These are phyloP conservation scores for Phyllostomus discolor DNA, from an alignment of 2,113 vertebrate genomes.

Conservation along the genomic window DNA sequence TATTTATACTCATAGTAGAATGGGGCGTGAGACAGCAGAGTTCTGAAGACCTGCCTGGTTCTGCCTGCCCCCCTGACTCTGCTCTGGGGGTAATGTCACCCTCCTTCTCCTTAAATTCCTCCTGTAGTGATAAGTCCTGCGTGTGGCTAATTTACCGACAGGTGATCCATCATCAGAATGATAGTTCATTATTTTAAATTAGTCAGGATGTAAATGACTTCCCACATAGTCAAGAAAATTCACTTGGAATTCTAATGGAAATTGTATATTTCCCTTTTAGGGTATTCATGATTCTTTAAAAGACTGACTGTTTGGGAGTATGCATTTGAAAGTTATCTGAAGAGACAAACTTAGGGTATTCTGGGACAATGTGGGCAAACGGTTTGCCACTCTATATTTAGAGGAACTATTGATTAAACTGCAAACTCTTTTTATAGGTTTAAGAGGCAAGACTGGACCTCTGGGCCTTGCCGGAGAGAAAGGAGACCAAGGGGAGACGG, in stretches of 20 bases:
- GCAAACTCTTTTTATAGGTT: conserved; percentile 84
- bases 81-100: neutral
- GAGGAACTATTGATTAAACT: conserved; percentile 46
- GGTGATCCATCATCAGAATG: neutral
- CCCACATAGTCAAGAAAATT: neutral
- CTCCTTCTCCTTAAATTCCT: neutral
- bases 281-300: neutral
- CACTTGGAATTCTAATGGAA: neutral
- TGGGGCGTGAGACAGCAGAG: neutral
- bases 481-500: conserved; percentile 90
- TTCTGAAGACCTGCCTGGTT: neutral
- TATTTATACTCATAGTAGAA: neutral
- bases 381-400: neutral
- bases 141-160: neutral
- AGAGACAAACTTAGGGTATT: neutral
- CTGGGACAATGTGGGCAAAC: neutral
- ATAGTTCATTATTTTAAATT: neutral
- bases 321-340: neutral
- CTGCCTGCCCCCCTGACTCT: neutral
- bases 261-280: neutral
- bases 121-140: neutral
- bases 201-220: neutral
- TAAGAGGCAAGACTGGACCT: conserved; percentile 91
- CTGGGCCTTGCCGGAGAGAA: conserved; percentile 89
- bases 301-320: neutral